These are phyloP conservation scores for Aramus guarauna DNA, from an alignment of 2,113 vertebrate species.

Conservation along the genomic window DNA sequence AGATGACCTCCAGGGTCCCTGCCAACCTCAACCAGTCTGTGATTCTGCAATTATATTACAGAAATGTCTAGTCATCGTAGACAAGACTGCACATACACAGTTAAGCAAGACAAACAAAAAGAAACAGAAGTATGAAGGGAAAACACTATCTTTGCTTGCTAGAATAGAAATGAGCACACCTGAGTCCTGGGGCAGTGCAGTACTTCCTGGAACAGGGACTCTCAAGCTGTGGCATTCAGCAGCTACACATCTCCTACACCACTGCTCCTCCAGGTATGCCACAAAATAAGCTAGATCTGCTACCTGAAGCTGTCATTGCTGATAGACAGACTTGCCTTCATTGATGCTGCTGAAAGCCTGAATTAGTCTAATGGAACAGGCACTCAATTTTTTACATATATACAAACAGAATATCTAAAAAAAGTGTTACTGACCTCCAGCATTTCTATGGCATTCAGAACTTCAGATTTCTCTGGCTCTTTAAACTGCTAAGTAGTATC, in stretches of 20 bases:
- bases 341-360: neutral
- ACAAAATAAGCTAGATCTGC: neutral
- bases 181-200: neutral
- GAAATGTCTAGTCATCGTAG: neutral
- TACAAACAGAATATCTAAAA: neutral
- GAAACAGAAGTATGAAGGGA: neutral
- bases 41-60: neutral
- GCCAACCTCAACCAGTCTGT: neutral
- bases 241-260: neutral
- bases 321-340: neutral
- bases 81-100: fast-evolving
- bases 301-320: neutral
- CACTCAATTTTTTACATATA: neutral
- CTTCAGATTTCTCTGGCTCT: neutral
- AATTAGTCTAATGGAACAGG: neutral
- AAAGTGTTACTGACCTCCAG: neutral
- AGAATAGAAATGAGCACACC: neutral
- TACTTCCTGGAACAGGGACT: neutral
- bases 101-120: neutral
- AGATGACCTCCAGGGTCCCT: neutral
- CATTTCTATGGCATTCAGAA: neutral
- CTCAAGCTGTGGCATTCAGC: neutral
- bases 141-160: neutral
- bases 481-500: neutral
- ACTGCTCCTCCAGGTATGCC: neutral